These are phyloP conservation scores for Tiliqua scincoides DNA, from an alignment of 2,113 vertebrate genomes.

Conservation along the genomic window DNA sequence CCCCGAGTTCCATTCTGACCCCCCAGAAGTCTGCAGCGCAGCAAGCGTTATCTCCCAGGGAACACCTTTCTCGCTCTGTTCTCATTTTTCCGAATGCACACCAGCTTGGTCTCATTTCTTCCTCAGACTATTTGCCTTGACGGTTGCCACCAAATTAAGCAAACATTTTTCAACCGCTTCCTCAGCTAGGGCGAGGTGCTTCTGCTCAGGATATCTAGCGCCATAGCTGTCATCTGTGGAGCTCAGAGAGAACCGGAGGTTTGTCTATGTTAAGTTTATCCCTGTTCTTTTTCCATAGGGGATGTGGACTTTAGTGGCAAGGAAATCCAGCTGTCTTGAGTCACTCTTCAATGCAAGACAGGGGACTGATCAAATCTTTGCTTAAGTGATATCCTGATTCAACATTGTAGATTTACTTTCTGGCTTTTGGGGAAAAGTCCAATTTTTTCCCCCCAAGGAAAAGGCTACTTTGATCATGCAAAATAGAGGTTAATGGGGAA, in stretches of 20 bases:
- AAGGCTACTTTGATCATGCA: not conserved
- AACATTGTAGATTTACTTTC: not conserved
- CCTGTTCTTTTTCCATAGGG: conserved; percentile 33
- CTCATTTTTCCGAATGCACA: not conserved
- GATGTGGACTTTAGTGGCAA: conserved; percentile 63
- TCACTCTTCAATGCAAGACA: not conserved
- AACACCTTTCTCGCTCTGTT: not conserved
- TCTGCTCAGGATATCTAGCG: rapidly evolving
- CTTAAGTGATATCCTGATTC: not conserved
- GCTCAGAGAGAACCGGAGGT: not conserved
- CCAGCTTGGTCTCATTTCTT: not conserved
- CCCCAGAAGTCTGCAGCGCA: not conserved
- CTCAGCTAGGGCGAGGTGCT: rapidly evolving
- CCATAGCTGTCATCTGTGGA: rapidly evolving
- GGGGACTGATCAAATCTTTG: conserved; percentile 61
- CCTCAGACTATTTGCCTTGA: not conserved
- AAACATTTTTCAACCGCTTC: not conserved
- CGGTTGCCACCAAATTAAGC: not conserved
- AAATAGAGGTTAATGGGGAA: not conserved
- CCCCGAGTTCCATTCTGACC: not conserved
- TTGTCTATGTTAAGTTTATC: conserved; percentile 33
- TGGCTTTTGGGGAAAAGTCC: conserved; percentile 41
- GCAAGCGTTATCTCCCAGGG: not conserved
- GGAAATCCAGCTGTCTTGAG: not conserved
- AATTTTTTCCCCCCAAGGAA: not conserved